phyloP scores from a whole-genome alignment of 2,888 invertebrate species.

The Heliconius ethilla region DNA sequence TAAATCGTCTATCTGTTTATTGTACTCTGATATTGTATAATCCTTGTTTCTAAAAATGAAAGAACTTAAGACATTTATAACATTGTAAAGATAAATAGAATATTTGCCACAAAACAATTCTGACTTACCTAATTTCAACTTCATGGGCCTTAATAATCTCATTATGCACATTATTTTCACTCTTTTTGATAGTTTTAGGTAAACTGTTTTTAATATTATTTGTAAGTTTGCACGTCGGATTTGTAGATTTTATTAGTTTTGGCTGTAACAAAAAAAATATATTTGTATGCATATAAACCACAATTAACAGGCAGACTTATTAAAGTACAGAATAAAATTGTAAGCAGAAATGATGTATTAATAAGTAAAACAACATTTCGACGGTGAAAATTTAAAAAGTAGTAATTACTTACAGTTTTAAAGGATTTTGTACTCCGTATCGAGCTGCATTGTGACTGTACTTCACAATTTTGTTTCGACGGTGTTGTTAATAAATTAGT shows the following conservation, averaged over 20 bases:
- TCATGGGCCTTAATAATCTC: slow-evolving; percentile 72
- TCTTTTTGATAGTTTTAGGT: slow-evolving; percentile 47
- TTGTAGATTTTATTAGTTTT: slow-evolving; percentile 58
- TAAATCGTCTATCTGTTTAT: slow-evolving; percentile 73
- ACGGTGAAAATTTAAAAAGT: neutral
- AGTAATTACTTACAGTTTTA: slow-evolving; percentile 62
- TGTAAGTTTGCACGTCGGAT: slow-evolving; percentile 49
- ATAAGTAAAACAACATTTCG: too few relatives aligned
- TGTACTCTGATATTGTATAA: slow-evolving; percentile 70
- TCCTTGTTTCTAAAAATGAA: slow-evolving; percentile 64
- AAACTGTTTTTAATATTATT: slow-evolving; percentile 57
- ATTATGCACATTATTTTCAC: slow-evolving; percentile 53
- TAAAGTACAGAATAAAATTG: too few relatives aligned
- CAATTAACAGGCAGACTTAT: neutral
- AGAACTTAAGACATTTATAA: neutral
- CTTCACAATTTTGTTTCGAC: slow-evolving; percentile 55
- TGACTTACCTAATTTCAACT: slow-evolving; percentile 70
- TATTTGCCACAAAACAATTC: neutral
- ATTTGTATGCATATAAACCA: neutral
- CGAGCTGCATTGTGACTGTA: slow-evolving; percentile 69
- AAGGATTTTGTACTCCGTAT: slow-evolving; percentile 65
- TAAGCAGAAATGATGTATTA: too few relatives aligned
- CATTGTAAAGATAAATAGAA: neutral
- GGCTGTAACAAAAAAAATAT: slow-evolving; percentile 55
- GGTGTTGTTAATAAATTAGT: slow-evolving; percentile 49